phyloP scores from a whole-genome alignment of 2,888 invertebrate species.

The Blera fallax region DNA sequence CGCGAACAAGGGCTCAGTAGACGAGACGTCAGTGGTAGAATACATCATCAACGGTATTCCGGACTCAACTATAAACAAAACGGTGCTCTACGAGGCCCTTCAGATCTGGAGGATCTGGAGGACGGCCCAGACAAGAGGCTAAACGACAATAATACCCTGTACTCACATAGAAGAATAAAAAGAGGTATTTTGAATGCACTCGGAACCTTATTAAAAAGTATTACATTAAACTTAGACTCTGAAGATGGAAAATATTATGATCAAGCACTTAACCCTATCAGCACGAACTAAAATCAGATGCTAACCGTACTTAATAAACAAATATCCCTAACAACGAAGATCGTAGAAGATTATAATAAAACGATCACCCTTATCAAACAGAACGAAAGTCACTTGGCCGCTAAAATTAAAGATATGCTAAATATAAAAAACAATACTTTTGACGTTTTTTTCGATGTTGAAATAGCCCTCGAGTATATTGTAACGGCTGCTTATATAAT shows the following conservation, averaged over 20 bases:
- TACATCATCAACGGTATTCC: neutral
- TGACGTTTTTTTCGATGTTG: slow-evolving; percentile 18
- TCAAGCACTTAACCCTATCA: neutral
- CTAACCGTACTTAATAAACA: neutral
- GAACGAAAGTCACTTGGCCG: slow-evolving; percentile 14
- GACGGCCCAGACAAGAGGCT: too few species aligned
- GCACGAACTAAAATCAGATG: slow-evolving; percentile 1
- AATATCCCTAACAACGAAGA: too few species aligned
- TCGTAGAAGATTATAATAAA: too few species aligned
- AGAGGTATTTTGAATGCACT: too few species aligned
- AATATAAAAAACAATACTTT: slow-evolving; percentile 6
- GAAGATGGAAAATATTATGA: slow-evolving; percentile 19
- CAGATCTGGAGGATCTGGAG: neutral
- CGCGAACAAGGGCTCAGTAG: neutral
- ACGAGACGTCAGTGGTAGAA: neutral
- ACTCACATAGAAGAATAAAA: too few species aligned
- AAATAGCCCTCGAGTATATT: slow-evolving; percentile 9
- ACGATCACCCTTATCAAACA: slow-evolving; percentile 1
- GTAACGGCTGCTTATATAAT: slow-evolving; percentile 9
- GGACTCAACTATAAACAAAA: neutral
- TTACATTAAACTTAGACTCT: slow-evolving; percentile 3
- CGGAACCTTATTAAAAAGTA: slow-evolving; percentile 1
- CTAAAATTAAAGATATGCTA: slow-evolving; percentile 22
- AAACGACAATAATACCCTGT: too few species aligned
- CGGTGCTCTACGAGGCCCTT: neutral